A percentile compares a stretch with the other conserved stretches of the same genome.
phyloP scores from a whole-genome alignment of 2,797 vertebrate genomes.

The Podargus strigoides region DNA sequence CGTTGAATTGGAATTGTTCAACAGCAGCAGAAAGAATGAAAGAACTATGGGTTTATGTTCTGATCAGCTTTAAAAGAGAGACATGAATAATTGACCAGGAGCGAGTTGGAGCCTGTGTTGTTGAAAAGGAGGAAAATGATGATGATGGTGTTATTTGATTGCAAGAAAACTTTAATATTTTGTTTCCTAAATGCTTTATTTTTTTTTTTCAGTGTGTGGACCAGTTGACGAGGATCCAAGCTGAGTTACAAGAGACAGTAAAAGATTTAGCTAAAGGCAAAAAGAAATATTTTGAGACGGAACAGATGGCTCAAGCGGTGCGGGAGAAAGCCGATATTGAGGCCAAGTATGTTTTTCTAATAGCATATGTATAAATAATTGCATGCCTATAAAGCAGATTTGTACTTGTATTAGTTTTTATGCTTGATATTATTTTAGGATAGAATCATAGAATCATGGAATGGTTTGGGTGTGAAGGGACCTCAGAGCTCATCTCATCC shows the following conservation, averaged over 20 bases:
- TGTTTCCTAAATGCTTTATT: conserved; percentile 23
- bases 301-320: conserved; percentile 96
- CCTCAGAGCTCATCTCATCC: no score
- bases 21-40: background rate
- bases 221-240: conserved; percentile 94
- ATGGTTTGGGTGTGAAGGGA: no score
- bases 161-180: background rate
- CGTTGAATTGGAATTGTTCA: background rate
- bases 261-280: conserved; percentile 98
- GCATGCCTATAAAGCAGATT: conserved; percentile 10
- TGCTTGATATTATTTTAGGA: background rate
- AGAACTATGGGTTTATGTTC: background rate
- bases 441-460: no score
- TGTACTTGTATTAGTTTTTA: conserved; percentile 42
- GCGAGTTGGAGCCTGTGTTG: background rate
- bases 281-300: conserved; percentile 97
- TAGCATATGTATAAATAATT: conserved; percentile 53
- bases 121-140: background rate
- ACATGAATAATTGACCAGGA: background rate
- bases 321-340: conserved; percentile 97
- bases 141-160: background rate
- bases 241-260: conserved; percentile 94
- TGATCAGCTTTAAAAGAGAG: background rate
- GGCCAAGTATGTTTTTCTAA: conserved; percentile 87
- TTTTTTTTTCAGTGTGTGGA: conserved; percentile 85